Base-by-base conservation (phyloP, 2,888 invertebrate species). In the Drosophila emarginata region DNA sequence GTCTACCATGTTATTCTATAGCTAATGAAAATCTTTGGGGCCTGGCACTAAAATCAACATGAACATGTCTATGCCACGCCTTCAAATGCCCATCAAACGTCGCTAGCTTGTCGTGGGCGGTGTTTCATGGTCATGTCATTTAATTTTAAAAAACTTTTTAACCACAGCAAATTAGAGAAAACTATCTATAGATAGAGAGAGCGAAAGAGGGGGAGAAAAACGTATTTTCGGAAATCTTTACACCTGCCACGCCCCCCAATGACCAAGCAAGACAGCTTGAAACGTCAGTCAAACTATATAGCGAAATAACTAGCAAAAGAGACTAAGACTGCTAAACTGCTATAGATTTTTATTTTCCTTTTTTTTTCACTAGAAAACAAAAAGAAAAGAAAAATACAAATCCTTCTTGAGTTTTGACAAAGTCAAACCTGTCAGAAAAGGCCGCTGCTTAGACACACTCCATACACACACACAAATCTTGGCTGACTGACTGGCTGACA, bases 101-200 rank as follows among this genome's bases (percentile, higher is more conserved):
- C 78, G 73, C 21, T 21, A 21, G 18, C 80, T 70, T 65, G 65
- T 72, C 59, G 72, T 57, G 76, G 80, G 80, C 87, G 80, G 86
- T 52, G 68, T 68, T 71, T 63, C 63, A 72, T 64, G 64, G 67
- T 79, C 85, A 80, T 85, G 86, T 83, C 86, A 83, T 83, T 83
- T 83, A 85, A 85, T 85, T 87, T 85, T 5, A 26, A 26, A 87
- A 87, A 87, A 87, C 65, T 84, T 80, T 67, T 80, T 67, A 80
- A 71, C 57, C 67, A 74, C 70, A 78, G 74, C 68, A 70, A 72
- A 56, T 77, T 76, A 67, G 72, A 77, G 75, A 79, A 72, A 67
- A 61, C 64, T 66, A 45, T 45, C 45, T 32, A 32, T 32, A 32
- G 32, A 32, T 9, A 32, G 45, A 7, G 12, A 21, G 4, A 21